Conservation (phyloP, 2,888 invertebrate species). For the Desoria tigrina region DNA sequence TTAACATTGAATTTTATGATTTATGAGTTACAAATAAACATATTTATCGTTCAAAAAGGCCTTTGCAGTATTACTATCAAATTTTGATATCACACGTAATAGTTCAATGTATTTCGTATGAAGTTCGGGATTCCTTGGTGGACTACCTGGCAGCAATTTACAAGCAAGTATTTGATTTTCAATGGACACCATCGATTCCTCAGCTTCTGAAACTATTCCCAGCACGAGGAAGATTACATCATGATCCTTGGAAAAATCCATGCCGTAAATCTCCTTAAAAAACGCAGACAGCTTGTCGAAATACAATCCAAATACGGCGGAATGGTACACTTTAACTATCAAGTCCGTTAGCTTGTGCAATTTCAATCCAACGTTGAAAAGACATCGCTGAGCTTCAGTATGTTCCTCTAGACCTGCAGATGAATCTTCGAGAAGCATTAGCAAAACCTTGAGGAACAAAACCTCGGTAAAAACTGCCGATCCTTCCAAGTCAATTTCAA, state of each 20-base stretch:
- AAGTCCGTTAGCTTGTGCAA: too few species aligned
- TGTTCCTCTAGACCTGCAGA: too few species aligned
- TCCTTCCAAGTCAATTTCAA: too few species aligned
- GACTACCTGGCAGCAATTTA: conserved; percentile 8
- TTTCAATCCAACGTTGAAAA: too few species aligned
- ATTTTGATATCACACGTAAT: conserved; percentile 4
- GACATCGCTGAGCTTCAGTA: too few species aligned
- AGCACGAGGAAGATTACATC: conserved; percentile 3
- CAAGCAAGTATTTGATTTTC: conserved; percentile 15
- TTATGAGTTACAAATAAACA: too few species aligned
- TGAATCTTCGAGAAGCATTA: too few species aligned
- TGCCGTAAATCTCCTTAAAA: conserved; percentile 12
- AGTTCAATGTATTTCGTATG: conserved; percentile 12
- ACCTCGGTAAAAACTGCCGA: too few species aligned
- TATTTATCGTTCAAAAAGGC: neutral
- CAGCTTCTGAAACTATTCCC: conserved; percentile 15
- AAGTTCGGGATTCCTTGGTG: neutral
- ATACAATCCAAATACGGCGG: too few species aligned
- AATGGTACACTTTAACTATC: too few species aligned
- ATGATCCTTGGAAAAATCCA: neutral
- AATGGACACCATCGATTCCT: conserved; percentile 6
- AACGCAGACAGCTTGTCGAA: conserved; percentile 4
- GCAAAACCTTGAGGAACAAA: too few species aligned
- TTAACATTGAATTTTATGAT: too few species aligned
- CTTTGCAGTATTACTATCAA: conserved; percentile 1